Percentiles rank a stretch among this genome's conserved stretches.
Evolutionary conservation across 2,797 vertebrate genomes (phyloP).

Genomic region (Myotis daubentonii): DNA sequence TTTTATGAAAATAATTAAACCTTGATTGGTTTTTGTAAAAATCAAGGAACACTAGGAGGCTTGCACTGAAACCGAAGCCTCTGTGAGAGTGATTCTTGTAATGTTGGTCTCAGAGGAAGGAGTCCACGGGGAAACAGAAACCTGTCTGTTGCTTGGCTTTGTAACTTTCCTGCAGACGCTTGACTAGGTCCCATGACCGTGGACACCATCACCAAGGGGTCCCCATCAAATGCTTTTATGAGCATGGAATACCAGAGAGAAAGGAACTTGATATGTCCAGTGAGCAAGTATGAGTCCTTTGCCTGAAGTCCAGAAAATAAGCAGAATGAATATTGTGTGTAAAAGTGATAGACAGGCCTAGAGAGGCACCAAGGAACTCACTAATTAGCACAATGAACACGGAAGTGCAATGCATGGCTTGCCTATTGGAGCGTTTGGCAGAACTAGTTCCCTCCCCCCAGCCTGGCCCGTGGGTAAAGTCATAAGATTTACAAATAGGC

Average conservation of each 20-base stretch:
- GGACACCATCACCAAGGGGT: neutral
- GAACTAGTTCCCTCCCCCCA: neutral
- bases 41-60: neutral
- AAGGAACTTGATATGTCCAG: neutral
- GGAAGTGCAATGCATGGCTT: neutral
- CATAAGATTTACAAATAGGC: neutral
- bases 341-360: neutral
- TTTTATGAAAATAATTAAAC: constrained; percentile 40
- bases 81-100: neutral
- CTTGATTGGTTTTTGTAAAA: neutral
- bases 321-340: neutral
- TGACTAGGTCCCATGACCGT: neutral
- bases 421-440: neutral
- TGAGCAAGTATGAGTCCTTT: neutral
- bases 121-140: neutral
- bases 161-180: neutral
- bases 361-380: neutral
- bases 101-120: neutral
- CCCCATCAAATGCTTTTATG: neutral
- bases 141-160: neutral
- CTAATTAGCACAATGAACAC: neutral
- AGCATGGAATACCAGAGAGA: neutral
- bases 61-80: neutral
- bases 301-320: neutral
- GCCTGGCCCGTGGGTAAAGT: neutral